A percentile compares a stretch with the other conserved stretches of the same genome.
Conservation (phyloP, 2,888 invertebrate genomes). For the Leptothorax acervorum region DNA sequence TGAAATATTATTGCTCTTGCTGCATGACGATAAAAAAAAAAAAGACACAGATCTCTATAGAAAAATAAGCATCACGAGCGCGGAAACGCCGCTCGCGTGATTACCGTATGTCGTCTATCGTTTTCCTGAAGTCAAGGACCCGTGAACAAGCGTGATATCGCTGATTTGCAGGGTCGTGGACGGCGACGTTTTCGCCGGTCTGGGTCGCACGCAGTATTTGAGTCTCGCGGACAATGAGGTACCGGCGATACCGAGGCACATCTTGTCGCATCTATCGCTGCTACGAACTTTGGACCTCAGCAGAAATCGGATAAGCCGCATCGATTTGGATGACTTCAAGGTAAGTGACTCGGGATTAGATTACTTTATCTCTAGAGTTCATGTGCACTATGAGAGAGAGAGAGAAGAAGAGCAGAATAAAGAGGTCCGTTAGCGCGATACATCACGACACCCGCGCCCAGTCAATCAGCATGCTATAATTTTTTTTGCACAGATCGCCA, state of each 20-base stretch:
- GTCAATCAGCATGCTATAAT: conserved; percentile 67
- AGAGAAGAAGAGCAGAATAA: not conserved
- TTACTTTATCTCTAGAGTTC: not conserved
- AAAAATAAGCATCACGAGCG: conserved; percentile 2
- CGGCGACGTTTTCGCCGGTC: conserved; percentile 91
- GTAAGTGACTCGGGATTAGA: conserved; percentile 85
- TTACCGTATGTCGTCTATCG: not conserved
- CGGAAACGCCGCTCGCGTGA: not conserved
- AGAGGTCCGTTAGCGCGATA: not conserved
- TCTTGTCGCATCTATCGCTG: conserved; percentile 91
- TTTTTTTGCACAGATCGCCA: conserved; percentile 56
- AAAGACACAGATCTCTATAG: not conserved
- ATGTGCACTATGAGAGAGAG: too few species aligned
- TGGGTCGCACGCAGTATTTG: conserved; percentile 91
- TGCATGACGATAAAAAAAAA: not conserved
- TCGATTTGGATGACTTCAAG: conserved; percentile 92
- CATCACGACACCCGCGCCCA: conserved; percentile 67
- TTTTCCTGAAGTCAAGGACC: conserved; percentile 18
- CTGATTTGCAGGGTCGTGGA: conserved; percentile 89
- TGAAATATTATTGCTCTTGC: not conserved
- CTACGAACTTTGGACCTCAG: conserved; percentile 94
- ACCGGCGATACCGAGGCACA: conserved; percentile 91
- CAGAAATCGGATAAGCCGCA: conserved; percentile 91
- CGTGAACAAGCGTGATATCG: conserved; percentile 22
- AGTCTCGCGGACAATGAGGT: conserved; percentile 93